Evolutionary conservation across 2,888 invertebrate genomes (phyloP).

Genomic region (Hydrotaea diabolus): DNA sequence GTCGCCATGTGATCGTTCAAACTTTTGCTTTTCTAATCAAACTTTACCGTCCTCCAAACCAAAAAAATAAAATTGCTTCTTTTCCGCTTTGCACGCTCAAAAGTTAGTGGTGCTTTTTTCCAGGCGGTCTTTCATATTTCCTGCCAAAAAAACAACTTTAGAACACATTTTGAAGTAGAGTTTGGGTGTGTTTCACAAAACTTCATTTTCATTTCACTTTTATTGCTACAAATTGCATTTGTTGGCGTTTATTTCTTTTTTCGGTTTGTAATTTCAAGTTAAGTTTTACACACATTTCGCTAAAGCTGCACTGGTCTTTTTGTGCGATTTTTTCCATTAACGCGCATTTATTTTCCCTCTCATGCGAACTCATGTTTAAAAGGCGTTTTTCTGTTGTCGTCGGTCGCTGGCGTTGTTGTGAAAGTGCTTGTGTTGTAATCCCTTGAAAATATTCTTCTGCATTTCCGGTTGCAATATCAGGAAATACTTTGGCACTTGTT

Average conservation of each 20-base stretch:
- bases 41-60: background rate
- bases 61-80: conserved; percentile 6
- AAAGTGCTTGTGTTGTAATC: conserved; percentile 53
- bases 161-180: conserved; percentile 13
- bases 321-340: background rate
- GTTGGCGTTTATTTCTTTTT: no score
- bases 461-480: conserved; percentile 70
- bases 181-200: background rate
- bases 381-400: conserved; percentile 23
- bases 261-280: no score
- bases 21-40: conserved; percentile 40
- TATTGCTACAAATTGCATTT: conserved; percentile 36
- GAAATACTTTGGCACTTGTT: conserved; percentile 72
- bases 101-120: no score
- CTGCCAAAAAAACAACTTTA: conserved; percentile 9
- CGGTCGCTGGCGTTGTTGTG: background rate
- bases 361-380: conserved; percentile 18
- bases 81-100: no score
- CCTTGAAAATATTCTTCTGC: conserved; percentile 66
- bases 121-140: background rate
- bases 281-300: conserved; percentile 14
- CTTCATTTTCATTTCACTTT: conserved; percentile 40
- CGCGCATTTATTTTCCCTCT: background rate
- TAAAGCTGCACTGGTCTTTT: background rate
- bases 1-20: background rate